Percentiles rank a stretch among this genome's conserved stretches.
phyloP scores from a whole-genome alignment of 1,140 invertebrate genomes.

The Saccostrea echinata region DNA sequence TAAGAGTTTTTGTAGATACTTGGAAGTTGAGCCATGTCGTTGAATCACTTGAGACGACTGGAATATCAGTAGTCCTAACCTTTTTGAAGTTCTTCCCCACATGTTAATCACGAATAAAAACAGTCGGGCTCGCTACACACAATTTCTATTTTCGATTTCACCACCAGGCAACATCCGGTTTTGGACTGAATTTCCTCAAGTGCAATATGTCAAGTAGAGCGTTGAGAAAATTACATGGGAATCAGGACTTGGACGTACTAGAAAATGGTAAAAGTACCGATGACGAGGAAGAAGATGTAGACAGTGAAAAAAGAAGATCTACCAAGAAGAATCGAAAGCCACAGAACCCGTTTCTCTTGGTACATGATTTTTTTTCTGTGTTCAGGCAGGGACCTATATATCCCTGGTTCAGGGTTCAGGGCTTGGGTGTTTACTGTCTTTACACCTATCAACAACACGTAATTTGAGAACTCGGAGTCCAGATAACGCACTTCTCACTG shows the following conservation, averaged over 20 bases:
- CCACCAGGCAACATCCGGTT: background rate
- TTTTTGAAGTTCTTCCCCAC: background rate
- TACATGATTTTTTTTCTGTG: background rate
- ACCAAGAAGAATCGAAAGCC: background rate
- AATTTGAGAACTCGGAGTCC: too few relatives aligned
- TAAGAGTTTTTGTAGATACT: constrained; percentile 1
- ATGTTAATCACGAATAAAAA: background rate
- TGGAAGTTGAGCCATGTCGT: background rate
- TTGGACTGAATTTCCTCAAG: constrained; percentile 36
- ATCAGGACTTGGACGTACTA: constrained; percentile 80
- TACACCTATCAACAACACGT: too few relatives aligned
- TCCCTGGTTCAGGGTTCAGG: too few relatives aligned
- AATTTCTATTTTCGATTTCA: constrained; percentile 30
- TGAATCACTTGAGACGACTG: background rate
- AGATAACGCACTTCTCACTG: too few relatives aligned
- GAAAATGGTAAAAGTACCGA: constrained; percentile 61
- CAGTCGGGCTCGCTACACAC: background rate
- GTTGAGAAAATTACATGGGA: constrained; percentile 84
- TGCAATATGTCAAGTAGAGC: constrained; percentile 84
- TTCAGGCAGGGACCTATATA: too few relatives aligned
- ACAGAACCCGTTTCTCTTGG: background rate
- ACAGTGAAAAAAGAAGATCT: background rate
- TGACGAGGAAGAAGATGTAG: background rate
- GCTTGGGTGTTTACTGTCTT: too few relatives aligned
- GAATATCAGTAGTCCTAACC: background rate